These are phyloP conservation scores for Intellagama lesueurii DNA, from an alignment of 2,797 vertebrate species.

Conservation along the genomic window DNA sequence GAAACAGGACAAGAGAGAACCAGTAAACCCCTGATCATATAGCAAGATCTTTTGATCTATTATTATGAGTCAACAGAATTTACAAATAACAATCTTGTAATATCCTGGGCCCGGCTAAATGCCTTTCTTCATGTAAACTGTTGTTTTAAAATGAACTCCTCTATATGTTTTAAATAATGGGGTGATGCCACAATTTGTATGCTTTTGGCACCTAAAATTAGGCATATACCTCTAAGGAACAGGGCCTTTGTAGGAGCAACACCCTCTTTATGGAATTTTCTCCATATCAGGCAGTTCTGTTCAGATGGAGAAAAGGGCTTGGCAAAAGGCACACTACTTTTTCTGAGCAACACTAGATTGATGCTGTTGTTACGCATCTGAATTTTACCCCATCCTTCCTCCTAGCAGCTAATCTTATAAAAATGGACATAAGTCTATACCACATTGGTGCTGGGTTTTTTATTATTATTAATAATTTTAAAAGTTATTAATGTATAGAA, in stretches of 20 bases:
- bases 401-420: too few species aligned
- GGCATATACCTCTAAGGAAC: background rate
- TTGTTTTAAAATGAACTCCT: background rate
- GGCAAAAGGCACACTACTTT: too few species aligned
- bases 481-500: too few species aligned
- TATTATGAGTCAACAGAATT: background rate
- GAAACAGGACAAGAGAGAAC: background rate
- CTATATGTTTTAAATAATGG: background rate
- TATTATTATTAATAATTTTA: too few species aligned
- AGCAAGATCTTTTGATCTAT: background rate
- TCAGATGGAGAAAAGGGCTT: too few species aligned
- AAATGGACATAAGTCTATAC: too few species aligned
- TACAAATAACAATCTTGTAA: background rate
- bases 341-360: too few species aligned
- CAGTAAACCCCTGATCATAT: too few species aligned
- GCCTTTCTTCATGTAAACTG: background rate
- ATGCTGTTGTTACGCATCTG: too few species aligned
- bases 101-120: background rate
- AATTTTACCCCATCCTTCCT: too few species aligned
- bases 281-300: too few species aligned
- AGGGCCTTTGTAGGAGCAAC: background rate
- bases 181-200: background rate
- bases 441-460: too few species aligned
- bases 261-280: background rate
- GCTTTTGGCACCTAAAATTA: background rate